Percentiles rank a stretch among this genome's conserved stretches.
Conservation (phyloP, 1,140 invertebrate species). For the Pararge aegeria region DNA sequence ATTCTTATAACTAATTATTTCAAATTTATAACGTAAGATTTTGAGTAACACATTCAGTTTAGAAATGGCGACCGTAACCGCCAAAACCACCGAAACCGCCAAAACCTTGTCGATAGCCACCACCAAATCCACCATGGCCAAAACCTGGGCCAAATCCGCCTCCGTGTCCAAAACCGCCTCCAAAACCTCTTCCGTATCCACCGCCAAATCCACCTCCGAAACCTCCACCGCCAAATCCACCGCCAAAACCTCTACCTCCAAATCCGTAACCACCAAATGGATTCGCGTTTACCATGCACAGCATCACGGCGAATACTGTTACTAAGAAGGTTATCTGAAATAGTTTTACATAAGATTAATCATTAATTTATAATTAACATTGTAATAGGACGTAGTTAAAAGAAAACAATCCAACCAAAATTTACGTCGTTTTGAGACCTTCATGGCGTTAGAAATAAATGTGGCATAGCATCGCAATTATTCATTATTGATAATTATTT, state of each 20-base stretch:
- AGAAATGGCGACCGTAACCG: slow-evolving; percentile 6
- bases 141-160: slow-evolving; percentile 11
- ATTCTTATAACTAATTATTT: too few species aligned
- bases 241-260: background rate
- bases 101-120: too few species aligned
- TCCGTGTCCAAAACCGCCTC: slow-evolving; percentile 12
- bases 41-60: too few species aligned
- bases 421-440: too few species aligned
- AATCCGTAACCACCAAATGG: slow-evolving; percentile 5
- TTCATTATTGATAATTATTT: too few species aligned
- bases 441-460: too few species aligned
- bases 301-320: background rate
- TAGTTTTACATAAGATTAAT: background rate
- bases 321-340: slow-evolving; percentile 7
- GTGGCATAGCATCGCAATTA: too few species aligned
- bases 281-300: background rate
- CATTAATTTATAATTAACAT: too few species aligned
- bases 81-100: too few species aligned
- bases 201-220: slow-evolving; percentile 4
- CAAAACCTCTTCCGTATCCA: slow-evolving; percentile 8
- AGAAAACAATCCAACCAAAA: too few species aligned
- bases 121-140: slow-evolving; percentile 6
- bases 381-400: too few species aligned
- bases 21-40: too few species aligned
- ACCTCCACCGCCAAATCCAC: background rate